phyloP scores from a whole-genome alignment of 2,797 vertebrate genomes.

The Heliangelus exortis region DNA sequence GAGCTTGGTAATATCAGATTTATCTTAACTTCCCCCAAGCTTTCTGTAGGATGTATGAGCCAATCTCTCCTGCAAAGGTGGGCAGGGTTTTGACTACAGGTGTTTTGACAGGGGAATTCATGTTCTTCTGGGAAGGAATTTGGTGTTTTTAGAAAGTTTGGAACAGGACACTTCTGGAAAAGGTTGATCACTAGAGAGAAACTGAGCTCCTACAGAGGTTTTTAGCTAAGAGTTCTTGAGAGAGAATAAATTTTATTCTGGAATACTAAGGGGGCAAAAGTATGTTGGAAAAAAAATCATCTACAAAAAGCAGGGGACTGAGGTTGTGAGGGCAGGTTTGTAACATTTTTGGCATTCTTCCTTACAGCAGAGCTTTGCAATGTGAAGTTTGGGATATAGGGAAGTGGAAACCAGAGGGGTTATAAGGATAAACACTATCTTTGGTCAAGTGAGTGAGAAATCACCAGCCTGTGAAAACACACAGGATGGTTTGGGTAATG shows the following conservation, averaged over 20 bases:
- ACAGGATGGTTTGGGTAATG: background rate
- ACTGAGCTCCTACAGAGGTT: background rate
- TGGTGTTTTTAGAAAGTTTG: background rate
- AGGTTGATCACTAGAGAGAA: background rate
- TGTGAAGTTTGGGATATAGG: background rate
- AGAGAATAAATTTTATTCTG: background rate
- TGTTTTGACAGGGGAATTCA: background rate
- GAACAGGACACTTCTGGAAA: background rate
- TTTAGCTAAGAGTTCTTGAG: background rate
- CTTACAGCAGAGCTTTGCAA: background rate
- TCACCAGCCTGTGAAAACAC: background rate
- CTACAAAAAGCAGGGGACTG: background rate
- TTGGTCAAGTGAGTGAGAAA: background rate
- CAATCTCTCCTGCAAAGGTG: background rate
- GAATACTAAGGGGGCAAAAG: background rate
- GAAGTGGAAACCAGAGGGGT: background rate
- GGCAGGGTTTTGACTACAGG: background rate
- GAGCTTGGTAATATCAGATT: background rate
- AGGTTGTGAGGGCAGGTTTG: background rate
- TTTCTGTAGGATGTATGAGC: background rate
- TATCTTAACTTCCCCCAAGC: background rate
- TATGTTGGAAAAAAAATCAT: background rate
- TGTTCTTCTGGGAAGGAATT: background rate
- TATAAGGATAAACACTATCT: rapidly evolving
- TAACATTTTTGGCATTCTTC: background rate